Percentiles rank a stretch among this genome's conserved stretches.
phyloP scores from a whole-genome alignment of 2,113 vertebrate species.

The Enhydra lutris region DNA sequence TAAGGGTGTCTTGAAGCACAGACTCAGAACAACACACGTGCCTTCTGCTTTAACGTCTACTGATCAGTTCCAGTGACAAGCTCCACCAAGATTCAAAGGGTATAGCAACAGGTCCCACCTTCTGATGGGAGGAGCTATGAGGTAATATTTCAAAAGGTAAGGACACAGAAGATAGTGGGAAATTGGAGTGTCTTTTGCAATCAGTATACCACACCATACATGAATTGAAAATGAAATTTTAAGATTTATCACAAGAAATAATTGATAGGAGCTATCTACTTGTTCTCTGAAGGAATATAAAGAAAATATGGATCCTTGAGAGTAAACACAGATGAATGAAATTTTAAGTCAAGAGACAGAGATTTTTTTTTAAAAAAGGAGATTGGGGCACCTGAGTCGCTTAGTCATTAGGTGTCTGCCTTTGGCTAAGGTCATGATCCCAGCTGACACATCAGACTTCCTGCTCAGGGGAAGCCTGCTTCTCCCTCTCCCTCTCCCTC shows the following conservation, averaged over 20 bases:
- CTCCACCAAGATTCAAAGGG: neutral
- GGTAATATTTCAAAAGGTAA: neutral
- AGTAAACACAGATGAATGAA: neutral
- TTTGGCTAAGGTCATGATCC: no score
- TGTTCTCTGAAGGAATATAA: neutral
- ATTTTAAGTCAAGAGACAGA: neutral
- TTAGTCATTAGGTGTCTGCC: no score
- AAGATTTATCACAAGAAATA: neutral
- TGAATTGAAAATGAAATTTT: neutral
- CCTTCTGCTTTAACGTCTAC: neutral
- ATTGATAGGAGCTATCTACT: neutral
- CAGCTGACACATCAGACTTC: no score
- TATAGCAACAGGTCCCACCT: neutral
- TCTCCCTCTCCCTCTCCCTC: no score
- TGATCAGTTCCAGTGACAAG: neutral
- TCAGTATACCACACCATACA: neutral
- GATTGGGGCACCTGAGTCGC: no score
- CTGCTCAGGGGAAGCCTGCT: no score
- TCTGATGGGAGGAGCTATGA: neutral
- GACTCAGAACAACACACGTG: neutral
- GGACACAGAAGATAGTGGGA: neutral
- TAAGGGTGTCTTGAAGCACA: neutral
- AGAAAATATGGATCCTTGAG: neutral
- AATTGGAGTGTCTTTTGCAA: neutral
- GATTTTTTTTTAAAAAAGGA: neutral